phyloP scores from a whole-genome alignment of 2,797 vertebrate genomes.

The Syncerus caffer region DNA sequence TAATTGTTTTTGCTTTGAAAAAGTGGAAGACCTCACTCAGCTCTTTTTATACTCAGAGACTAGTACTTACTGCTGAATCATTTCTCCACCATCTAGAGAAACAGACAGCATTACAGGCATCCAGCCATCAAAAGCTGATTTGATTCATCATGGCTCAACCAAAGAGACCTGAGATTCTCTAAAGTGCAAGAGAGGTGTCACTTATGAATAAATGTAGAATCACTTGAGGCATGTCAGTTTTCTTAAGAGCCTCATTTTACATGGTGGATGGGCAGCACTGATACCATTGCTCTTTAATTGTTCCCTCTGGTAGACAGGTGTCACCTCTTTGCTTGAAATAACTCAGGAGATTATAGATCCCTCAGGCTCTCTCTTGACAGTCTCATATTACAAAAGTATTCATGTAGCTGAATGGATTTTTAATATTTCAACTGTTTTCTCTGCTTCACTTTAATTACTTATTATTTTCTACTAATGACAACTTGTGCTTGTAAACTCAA shows the following conservation, averaged over 20 bases:
- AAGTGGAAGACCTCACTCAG: background rate
- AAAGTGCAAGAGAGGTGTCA: background rate
- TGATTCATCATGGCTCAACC: background rate
- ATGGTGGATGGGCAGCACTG: background rate
- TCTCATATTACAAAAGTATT: background rate
- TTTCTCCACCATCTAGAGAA: background rate
- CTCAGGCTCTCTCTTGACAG: background rate
- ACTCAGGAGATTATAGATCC: background rate
- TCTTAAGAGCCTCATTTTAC: background rate
- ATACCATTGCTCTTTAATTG: conserved; percentile 23
- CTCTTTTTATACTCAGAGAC: background rate
- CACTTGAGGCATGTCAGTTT: background rate
- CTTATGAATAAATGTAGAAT: conserved; percentile 32
- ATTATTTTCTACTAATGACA: background rate
- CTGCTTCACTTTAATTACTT: background rate
- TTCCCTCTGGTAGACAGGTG: background rate
- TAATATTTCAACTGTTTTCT: conserved; percentile 44
- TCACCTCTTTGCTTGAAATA: conserved; percentile 6
- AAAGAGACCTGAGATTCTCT: background rate
- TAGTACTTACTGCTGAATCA: background rate
- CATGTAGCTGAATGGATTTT: conserved; percentile 1
- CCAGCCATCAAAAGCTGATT: background rate
- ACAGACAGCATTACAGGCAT: background rate
- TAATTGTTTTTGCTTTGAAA: background rate
- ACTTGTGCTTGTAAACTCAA: background rate